These are phyloP conservation scores for Sorex araneus DNA, from an alignment of 2,113 vertebrate genomes.

Conservation along the genomic window DNA sequence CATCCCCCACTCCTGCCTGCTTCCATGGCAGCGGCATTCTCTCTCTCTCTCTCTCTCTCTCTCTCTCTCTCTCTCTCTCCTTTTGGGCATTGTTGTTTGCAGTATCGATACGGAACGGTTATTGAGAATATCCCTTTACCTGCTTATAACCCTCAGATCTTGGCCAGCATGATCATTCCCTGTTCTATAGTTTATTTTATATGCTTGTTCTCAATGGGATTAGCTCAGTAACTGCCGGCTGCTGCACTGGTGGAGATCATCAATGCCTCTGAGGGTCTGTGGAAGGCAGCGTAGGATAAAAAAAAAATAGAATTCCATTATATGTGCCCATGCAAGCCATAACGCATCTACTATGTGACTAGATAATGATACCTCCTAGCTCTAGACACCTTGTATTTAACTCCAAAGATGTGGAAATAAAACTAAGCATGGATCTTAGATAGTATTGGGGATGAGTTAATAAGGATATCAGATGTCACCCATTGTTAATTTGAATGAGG, in stretches of 20 bases:
- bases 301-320: neutral
- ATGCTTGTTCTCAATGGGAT: neutral
- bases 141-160: no score
- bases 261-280: neutral
- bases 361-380: neutral
- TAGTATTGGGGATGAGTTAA: slow-evolving; percentile 27
- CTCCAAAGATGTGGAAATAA: slow-evolving; percentile 1
- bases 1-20: no score
- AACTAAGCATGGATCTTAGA: neutral
- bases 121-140: no score
- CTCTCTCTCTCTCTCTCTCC: no score
- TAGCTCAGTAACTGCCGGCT: neutral
- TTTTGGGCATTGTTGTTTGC: no score
- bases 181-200: neutral
- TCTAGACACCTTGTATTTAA: slow-evolving; percentile 8
- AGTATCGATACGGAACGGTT: no score
- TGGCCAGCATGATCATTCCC: no score
- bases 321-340: neutral
- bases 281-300: neutral
- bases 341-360: neutral
- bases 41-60: no score
- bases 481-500: slow-evolving; percentile 5
- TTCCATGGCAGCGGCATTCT: no score
- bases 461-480: neutral
- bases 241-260: neutral